Conservation (phyloP, 2,113 vertebrate genomes). For the Trinectes maculatus region DNA sequence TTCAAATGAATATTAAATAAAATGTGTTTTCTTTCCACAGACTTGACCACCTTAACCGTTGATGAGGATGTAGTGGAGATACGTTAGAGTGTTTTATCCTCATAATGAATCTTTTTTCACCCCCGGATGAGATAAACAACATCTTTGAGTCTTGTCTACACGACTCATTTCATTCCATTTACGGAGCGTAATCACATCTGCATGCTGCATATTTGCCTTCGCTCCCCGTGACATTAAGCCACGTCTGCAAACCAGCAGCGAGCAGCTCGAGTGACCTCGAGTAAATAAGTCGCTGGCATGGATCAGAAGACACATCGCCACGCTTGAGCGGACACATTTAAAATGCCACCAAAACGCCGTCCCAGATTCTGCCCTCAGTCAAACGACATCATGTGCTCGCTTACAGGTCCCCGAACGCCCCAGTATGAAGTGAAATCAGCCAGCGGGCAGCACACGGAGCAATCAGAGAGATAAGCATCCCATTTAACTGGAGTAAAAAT, state of each 20-base stretch:
- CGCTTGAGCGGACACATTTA: slow-evolving; percentile 77
- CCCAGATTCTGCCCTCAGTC: slow-evolving; percentile 76
- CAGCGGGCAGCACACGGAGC: slow-evolving; percentile 68
- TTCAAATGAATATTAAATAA: too few relatives aligned
- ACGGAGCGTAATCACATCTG: slow-evolving; percentile 57
- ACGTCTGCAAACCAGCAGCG: slow-evolving; percentile 56
- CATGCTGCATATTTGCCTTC: slow-evolving; percentile 45
- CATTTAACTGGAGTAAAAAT: slow-evolving; percentile 76
- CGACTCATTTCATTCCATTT: slow-evolving; percentile 59
- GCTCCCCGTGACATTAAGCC: slow-evolving; percentile 55
- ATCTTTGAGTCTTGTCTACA: slow-evolving; percentile 45
- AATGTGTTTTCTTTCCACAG: too few relatives aligned
- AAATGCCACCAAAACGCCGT: slow-evolving; percentile 79
- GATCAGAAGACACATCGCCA: slow-evolving; percentile 75
- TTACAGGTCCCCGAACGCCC: slow-evolving; percentile 77
- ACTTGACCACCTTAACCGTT: not conserved
- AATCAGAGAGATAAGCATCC: slow-evolving; percentile 77
- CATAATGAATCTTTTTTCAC: slow-evolving; percentile 11
- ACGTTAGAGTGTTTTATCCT: slow-evolving; percentile 5
- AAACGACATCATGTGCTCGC: slow-evolving; percentile 74
- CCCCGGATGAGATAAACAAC: slow-evolving; percentile 34
- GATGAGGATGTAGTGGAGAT: not conserved
- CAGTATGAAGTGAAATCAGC: slow-evolving; percentile 68
- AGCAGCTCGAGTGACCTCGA: slow-evolving; percentile 67
- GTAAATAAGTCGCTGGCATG: slow-evolving; percentile 73